Evolutionary conservation across 2,888 invertebrate species (phyloP), one percentile per base, ranked within the genome.

Genomic region (Chrysolina americana): DNA sequence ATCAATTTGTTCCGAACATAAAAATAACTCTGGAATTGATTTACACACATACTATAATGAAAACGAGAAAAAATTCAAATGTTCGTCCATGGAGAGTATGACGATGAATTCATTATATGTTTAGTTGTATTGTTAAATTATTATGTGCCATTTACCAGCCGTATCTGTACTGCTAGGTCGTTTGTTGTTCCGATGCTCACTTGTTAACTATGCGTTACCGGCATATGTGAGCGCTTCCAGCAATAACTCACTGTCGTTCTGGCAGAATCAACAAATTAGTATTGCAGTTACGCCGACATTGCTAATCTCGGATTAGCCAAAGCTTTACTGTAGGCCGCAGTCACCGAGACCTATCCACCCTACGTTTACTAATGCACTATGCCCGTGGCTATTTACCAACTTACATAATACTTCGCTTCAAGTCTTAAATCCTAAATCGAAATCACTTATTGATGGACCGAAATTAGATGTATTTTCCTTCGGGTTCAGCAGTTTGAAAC

Each of bases 221-320:
- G 81, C 84, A 81, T 83, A 83, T 82, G 82, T 82, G 82, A 81
- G 78, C 76, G 82, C 79, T 83, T 81, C 79, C 79, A 81, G 82
- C 85, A 87, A 88, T 88, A 88, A 87, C 85, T 88, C 88, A 88
- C 84, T 87, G 88, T 88, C 88, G 85, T 85, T 85, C 84, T 85
- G 84, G 85, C 83, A 86, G 87, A 88, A 88, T 87, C 88, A 88
- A 87, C 88, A 88, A 88, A 88, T 88, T 88, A 88, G 88, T 88
- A 88, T 87, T 88, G 87, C 86, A 87, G 86, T 86, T 87, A 86
- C 85, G 86, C 87, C 86, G 85, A 88, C 88, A 88, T 86, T 83
- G 86, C 85, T 88, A 88, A 88, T 88, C 88, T 85, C 65, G 86
- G 87, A 88, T 88, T 87, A 88, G 84, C 85, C 85, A 81, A 80